Evolutionary conservation across 2,113 vertebrate genomes (phyloP).

Genomic region (Pithys albifrons): DNA sequence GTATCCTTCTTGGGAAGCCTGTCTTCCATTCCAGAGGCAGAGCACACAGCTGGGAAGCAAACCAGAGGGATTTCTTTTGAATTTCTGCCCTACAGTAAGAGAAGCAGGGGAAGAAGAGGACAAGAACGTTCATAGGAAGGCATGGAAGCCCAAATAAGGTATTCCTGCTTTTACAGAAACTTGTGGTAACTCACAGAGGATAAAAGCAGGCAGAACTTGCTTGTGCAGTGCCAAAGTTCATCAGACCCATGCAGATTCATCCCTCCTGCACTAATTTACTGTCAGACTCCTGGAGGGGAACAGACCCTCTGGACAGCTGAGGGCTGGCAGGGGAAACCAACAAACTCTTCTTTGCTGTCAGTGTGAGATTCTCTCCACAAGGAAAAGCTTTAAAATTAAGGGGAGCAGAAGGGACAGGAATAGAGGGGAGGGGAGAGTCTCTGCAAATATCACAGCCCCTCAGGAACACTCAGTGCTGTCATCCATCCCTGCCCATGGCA

Average conservation of each 20-base stretch:
- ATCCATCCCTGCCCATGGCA: background rate
- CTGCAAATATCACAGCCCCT: background rate
- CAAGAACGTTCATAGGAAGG: background rate
- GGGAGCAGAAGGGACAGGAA: background rate
- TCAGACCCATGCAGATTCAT: background rate
- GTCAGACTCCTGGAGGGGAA: background rate
- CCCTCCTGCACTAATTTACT: background rate
- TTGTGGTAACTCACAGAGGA: background rate
- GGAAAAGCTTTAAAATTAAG: background rate
- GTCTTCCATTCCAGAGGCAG: background rate
- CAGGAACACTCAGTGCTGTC: background rate
- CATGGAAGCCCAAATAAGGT: background rate
- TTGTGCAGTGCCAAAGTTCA: background rate
- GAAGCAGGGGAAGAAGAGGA: background rate
- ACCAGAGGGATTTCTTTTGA: background rate
- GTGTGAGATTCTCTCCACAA: rapidly evolving
- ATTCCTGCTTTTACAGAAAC: background rate
- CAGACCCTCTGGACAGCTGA: background rate
- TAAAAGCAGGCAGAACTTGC: background rate
- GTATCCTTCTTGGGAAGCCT: background rate
- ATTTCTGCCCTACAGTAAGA: background rate
- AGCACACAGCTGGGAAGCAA: background rate
- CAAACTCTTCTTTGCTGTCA: background rate
- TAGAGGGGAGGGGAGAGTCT: background rate
- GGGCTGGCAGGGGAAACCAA: background rate